phyloP scores from a whole-genome alignment of 2,113 vertebrate species.

The Corvus hawaiiensis region DNA sequence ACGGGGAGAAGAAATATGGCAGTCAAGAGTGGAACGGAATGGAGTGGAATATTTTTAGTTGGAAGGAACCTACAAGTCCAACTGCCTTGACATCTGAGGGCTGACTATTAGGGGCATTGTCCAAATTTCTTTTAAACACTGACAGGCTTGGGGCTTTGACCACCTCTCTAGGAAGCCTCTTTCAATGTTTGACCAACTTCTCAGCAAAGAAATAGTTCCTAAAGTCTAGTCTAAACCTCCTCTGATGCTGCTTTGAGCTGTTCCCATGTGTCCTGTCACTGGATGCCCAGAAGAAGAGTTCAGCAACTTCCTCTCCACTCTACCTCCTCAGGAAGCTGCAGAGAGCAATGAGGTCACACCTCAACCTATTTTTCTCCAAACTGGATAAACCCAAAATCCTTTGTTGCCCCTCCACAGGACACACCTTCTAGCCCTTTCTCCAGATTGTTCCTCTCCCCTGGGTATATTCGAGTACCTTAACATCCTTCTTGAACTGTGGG shows the following conservation, averaged over 20 bases:
- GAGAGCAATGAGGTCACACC: not conserved
- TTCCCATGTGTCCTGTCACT: not conserved
- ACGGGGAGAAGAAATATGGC: not conserved
- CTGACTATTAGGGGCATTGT: not conserved
- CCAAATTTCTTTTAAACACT: not conserved
- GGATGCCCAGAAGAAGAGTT: not conserved
- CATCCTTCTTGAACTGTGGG: not conserved
- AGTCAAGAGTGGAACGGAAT: not conserved
- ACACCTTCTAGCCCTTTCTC: not conserved
- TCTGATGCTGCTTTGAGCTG: not conserved
- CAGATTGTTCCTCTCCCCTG: not conserved
- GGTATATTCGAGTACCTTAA: accelerated
- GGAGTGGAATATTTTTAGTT: not conserved
- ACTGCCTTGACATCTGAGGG: not conserved
- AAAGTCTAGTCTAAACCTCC: not conserved
- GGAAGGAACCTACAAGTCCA: not conserved
- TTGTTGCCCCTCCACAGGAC: accelerated
- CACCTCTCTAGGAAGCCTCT: not conserved
- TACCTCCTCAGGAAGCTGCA: not conserved
- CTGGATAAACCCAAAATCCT: not conserved
- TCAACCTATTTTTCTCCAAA: not conserved
- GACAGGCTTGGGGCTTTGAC: not conserved
- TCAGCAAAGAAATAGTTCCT: not conserved
- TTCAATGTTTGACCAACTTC: not conserved
- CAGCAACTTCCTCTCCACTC: not conserved